Conservation (phyloP, 2,113 vertebrate species). For the Tenebrosternarchus preto region DNA sequence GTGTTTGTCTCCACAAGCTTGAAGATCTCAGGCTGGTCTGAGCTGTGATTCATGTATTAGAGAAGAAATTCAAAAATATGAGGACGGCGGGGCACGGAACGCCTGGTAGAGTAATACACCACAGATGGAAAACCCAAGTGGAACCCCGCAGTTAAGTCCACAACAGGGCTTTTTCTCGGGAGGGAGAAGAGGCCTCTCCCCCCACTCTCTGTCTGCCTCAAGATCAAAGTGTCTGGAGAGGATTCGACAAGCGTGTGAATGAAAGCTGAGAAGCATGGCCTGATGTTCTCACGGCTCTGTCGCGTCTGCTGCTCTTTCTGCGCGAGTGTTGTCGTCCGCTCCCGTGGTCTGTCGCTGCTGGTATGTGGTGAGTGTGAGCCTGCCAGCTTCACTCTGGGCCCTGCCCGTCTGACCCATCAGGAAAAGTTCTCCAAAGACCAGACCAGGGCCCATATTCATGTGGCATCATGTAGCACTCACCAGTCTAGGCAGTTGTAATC, state of each 20-base stretch:
- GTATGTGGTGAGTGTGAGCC: slow-evolving; percentile 53
- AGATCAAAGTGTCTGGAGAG: slow-evolving; percentile 42
- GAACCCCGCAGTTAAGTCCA: neutral
- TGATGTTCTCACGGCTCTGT: slow-evolving; percentile 28
- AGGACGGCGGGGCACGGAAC: too few relatives aligned
- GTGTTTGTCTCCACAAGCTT: neutral
- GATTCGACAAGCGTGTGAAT: slow-evolving; percentile 30
- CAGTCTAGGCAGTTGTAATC: too few relatives aligned
- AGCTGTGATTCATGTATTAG: neutral
- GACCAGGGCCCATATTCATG: neutral
- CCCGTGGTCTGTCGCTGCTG: slow-evolving; percentile 50
- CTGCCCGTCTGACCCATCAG: slow-evolving; percentile 15
- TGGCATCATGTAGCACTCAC: too few relatives aligned
- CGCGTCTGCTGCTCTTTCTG: slow-evolving; percentile 45
- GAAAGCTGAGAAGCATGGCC: neutral
- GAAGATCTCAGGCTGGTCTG: neutral
- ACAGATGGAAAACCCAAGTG: slow-evolving; percentile 14
- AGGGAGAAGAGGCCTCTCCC: slow-evolving; percentile 4
- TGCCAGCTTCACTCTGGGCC: neutral
- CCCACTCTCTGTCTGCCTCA: neutral
- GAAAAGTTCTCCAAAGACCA: slow-evolving; percentile 52
- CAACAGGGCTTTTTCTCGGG: neutral
- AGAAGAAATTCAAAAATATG: neutral
- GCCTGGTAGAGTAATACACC: slow-evolving; percentile 11
- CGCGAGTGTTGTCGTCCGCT: slow-evolving; percentile 62